Evolutionary conservation across 2,888 invertebrate species (phyloP), one percentile per base, ranked within the genome.

Genomic region (Callyntrura guangdongensis): DNA sequence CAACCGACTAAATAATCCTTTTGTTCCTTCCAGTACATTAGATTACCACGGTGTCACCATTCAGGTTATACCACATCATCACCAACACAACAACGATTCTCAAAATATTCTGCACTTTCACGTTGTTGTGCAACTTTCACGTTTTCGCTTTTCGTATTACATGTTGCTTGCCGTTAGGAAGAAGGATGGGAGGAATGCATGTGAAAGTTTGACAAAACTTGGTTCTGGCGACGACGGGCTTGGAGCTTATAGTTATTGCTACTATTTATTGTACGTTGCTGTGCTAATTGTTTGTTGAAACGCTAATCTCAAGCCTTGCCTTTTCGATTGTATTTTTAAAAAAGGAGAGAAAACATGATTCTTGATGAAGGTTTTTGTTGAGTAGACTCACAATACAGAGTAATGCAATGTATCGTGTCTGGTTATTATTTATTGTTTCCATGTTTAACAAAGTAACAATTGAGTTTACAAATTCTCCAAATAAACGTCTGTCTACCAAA

Each of bases 191-290:
- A 36, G 6, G 6, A 36, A 36, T 36, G 36, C 27, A 14, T 17
- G 72, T 72, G 74, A 74, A 74, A 47, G 74, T 49, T 74, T 47
- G 17, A 45, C 64, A 14, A 12, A 14, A 64, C n/a, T 20, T 12
- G 27, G 61, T 72, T 36, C 11, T 64, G 88, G 88, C 88, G 88
- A 72, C 88, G 47, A 49, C 88, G 17, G 45, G 72, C 69, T 72
- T 88, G 72, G 61, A 45, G 88, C 81, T 47, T 25, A 1, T 85
- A 89, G 69, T 85, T n/a, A n/a, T n/a, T n/a, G n/a, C n/a, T n/a
- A n/a, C n/a, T n/a, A n/a, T n/a, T n/a, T n/a, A n/a, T n/a, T 79
- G 77, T 79, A 84, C 79, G 12, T 64, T 67, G 64, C 11, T 11
- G 20, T 64, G n/a, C 25, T 22, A 14, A 59, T 27, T 69, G 27